Base-by-base conservation (phyloP, 2,888 invertebrate species). In the Diabrotica balteata region DNA sequence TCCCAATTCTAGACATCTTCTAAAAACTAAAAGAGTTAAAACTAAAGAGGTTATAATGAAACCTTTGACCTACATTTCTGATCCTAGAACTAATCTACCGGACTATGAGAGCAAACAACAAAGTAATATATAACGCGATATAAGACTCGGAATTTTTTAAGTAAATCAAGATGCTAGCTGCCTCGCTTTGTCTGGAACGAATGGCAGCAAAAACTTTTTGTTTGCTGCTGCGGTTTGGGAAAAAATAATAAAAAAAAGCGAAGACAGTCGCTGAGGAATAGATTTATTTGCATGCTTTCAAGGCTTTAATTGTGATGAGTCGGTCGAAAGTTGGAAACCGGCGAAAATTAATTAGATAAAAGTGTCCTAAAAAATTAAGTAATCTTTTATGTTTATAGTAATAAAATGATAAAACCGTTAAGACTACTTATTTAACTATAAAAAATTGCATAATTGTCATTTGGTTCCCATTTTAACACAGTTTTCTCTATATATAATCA, bases 111-210 rank as follows among this genome's bases (percentile, higher is more conserved):
- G 52, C 7, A 17, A 52, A 52, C 52, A 52, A 58, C 59, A 49
- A 49, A 46, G 62, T 43, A 32, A 62, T 62, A 54, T 54, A 62
- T 62, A 62, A 62, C 62, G 42, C 11, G 22, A 62, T 32, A 54
- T 9, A 54, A 62, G 62, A 53, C n/a, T 60, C n/a, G 22, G 43
- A 52, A 52, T 54, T 62, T 62, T 62, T 62, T 62, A 62, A 54
- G 53, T 54, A 53, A 62, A 62, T 62, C 62, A 54, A 47, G 54
- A 52, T 54, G 42, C 54, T 10, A n/a, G 46, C 47, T 47, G 54
- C 46, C 62, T 11, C 11, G 42, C 53, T n/a, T 32, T 54, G 46
- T 47, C 42, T 62, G 54, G 22, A 46, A 47, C 17, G 62, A 54
- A 62, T 54, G 42, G 53, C 42, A 45, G 54, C 11, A 62, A 62